Evolutionary conservation across 2,888 invertebrate genomes (phyloP), one percentile per base, ranked within the genome.

Genomic region (Siphonodentalium dalli): DNA sequence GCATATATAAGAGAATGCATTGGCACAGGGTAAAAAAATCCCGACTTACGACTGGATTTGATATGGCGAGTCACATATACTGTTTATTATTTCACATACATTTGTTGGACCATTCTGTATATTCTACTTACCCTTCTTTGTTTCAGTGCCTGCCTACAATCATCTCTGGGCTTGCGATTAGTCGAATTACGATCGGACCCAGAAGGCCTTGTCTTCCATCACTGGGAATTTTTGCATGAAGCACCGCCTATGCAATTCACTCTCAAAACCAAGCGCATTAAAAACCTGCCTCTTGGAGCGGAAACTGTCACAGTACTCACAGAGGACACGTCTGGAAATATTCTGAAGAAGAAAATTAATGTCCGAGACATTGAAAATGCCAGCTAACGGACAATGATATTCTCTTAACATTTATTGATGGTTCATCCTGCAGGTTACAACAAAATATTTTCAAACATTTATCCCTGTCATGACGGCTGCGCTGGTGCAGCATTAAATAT

Each of bases 161-260:
- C 73, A n/a, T 39, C 56, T 21, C 48, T 50, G 37, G 77, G 78
- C 13, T 51, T 80, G 20, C 71, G 79, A 3, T 59, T 79, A 23
- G 63, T 80, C 3, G 79, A 80, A 56, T 56, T 80, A 24, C 65
- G 79, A 6, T 72, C 66, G 41, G 72, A 74, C 20, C 75, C 77
- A 18, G 74, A 77, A 11, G 77, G 77, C 5, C 58, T 71, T 9
- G 79, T 80, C 29, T 75, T 78, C 57, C 76, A 75, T 42, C 79
- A 79, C 61, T 79, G 78, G 77, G 79, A 80, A 52, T 80, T 78
- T 52, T 66, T 77, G 4, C 66, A 68, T 2, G 66, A 69, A 26
- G 61, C 66, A 13, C 74, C 76, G n/a, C 76, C 78, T 21, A 63
- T 54, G 3, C 63, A 68, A 21, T 78, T 78, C 57, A 58, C 51